These are phyloP conservation scores for Hydropsyche betteni DNA, from an alignment of 2,888 invertebrate species.

Conservation along the genomic window DNA sequence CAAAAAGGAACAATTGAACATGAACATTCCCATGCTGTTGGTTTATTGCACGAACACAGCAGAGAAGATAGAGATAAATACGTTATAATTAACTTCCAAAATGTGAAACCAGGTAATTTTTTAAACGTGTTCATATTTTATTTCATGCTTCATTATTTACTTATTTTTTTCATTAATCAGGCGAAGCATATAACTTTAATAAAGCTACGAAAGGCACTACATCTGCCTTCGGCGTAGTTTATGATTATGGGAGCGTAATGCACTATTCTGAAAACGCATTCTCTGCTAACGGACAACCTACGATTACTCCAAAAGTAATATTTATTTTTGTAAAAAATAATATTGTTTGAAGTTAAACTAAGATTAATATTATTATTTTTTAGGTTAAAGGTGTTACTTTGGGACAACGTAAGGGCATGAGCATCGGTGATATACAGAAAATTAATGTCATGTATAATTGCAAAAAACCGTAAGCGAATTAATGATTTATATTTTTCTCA, in stretches of 20 bases:
- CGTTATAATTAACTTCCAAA: conserved; percentile 72
- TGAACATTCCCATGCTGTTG: conserved; percentile 81
- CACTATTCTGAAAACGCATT: conserved; percentile 84
- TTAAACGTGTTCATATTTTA: conserved; percentile 24
- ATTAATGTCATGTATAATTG: conserved; percentile 65
- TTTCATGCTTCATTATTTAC: background rate
- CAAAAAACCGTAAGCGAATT: conserved; percentile 36
- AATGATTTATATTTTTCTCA: background rate
- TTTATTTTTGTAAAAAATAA: background rate
- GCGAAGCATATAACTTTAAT: conserved; percentile 75
- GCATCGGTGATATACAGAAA: conserved; percentile 76
- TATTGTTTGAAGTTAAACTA: background rate
- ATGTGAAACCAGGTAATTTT: conserved; percentile 70
- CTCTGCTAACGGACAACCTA: conserved; percentile 74
- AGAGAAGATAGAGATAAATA: conserved; percentile 77
- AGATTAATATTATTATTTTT: conserved; percentile 6
- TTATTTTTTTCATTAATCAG: conserved; percentile 55
- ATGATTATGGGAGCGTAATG: conserved; percentile 86
- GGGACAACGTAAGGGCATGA: conserved; percentile 80
- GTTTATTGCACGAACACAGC: conserved; percentile 86
- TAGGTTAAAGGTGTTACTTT: conserved; percentile 57
- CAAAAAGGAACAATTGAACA: conserved; percentile 81
- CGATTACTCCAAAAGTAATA: conserved; percentile 75
- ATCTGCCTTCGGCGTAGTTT: conserved; percentile 74
- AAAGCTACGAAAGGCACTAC: conserved; percentile 69